phyloP scores from a whole-genome alignment of 2,888 invertebrate genomes.

The Agrenia bidenticulata region DNA sequence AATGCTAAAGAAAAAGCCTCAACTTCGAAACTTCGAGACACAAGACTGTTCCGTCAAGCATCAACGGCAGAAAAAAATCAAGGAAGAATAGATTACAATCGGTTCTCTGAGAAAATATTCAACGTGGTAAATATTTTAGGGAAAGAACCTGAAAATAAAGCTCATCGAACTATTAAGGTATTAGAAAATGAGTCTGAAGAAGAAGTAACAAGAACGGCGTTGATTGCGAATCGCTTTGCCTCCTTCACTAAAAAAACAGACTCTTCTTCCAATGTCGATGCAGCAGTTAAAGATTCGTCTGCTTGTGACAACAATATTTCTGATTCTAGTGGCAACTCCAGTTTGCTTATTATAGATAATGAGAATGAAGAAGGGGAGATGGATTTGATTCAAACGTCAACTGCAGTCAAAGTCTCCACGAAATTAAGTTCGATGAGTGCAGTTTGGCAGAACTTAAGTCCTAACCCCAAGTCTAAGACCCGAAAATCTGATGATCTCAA shows the following conservation, averaged over 20 bases:
- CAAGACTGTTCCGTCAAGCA: not conserved
- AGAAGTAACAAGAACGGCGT: not conserved
- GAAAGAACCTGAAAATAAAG: not conserved
- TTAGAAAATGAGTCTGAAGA: not conserved
- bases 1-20: not conserved
- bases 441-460: conserved; percentile 33
- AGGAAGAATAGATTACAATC: not conserved
- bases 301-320: not conserved
- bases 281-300: not conserved
- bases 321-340: conserved; percentile 8
- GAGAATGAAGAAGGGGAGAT: conserved; percentile 10
- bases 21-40: not conserved
- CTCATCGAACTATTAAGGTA: not conserved
- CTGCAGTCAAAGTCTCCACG: conserved; percentile 55
- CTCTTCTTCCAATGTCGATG: not conserved
- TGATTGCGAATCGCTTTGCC: conserved; percentile 26
- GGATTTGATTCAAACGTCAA: conserved; percentile 42
- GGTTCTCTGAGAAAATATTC: not conserved
- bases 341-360: too few species aligned
- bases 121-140: not conserved
- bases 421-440: conserved; percentile 55
- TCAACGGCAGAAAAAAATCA: not conserved
- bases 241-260: not conserved
- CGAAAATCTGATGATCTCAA: conserved; percentile 53
- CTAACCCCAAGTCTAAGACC: conserved; percentile 36